Conservation (phyloP, 2,113 vertebrate species). For the Elaphurus davidianus region DNA sequence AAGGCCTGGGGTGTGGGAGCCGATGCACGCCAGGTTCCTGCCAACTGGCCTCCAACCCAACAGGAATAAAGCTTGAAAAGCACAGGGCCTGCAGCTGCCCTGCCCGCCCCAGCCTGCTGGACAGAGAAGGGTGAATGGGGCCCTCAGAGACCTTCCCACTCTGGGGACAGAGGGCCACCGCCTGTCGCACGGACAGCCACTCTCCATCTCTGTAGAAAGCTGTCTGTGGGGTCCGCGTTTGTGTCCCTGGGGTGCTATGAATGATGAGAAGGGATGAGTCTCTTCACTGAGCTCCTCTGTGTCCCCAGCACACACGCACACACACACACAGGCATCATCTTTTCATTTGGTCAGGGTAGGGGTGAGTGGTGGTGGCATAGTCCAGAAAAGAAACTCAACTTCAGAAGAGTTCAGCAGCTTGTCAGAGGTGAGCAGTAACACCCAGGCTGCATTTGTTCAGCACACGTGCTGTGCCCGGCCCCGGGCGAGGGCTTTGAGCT, state of each 20-base stretch:
- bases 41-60: background rate
- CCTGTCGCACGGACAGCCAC: background rate
- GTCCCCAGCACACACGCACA: background rate
- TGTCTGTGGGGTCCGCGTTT: fast-evolving
- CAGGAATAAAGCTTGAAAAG: background rate
- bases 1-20: fast-evolving
- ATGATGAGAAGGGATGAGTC: fast-evolving
- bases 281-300: too few species aligned
- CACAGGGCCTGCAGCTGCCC: too few species aligned
- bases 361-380: too few species aligned
- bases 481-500: background rate
- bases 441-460: background rate
- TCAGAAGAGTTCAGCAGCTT: background rate
- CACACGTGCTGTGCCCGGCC: fast-evolving
- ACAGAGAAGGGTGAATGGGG: background rate
- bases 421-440: fast-evolving
- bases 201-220: background rate
- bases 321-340: background rate
- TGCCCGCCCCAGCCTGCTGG: background rate
- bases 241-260: background rate
- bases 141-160: background rate
- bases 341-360: background rate
- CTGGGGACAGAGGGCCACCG: background rate
- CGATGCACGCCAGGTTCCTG: fast-evolving
- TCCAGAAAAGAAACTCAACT: background rate